Base-by-base conservation (phyloP, 2,888 invertebrate species). In the Lampropteryx suffumata region DNA sequence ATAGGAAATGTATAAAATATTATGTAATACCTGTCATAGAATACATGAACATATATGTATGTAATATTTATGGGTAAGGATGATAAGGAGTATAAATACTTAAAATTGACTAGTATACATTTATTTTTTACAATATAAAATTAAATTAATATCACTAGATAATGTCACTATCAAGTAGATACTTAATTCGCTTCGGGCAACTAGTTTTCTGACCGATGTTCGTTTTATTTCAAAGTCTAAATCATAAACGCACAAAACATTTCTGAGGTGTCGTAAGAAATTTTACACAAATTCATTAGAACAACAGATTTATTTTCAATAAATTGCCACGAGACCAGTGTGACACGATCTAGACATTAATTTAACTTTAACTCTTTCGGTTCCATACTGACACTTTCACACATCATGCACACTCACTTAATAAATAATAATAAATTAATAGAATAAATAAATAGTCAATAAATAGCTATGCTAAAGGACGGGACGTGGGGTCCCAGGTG, bases 311-410 rank as follows among this genome's bases (percentile, higher is more conserved):
- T 90, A 90, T 90, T 90, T n/a, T 88, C 81, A 82, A 87, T 83
- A 88, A 85, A 81, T 84, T 90, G 91, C 90, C 91, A 91, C 91
- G 84, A 84, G 82, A 85, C 79, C 83, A 79, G 73, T 91, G 90
- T 91, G 91, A 91, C 91, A 91, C 87, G 82, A 90, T 91, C 91
- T 91, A 91, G 90, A 90, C 86, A 90, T 90, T 90, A 90, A 91
- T 90, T 91, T 85, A 90, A 87, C 77, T 85, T 85, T 77, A 74
- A 82, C 81, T 83, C 79, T 80, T 76, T 82, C 76, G 76, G 72
- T 79, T 84, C 77, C 86, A 88, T 84, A 80, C 88, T 81, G 80
- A 83, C 24, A 24, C 89, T 76, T 86, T 84, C 90, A 88, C 84
- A 83, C 89, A 73, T 82, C 88, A 84, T 75, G 73, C 89, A 82